Evolutionary conservation across 2,888 invertebrate species (phyloP), one percentile per base, ranked within the genome.

Genomic region (Isotomurus palustris): DNA sequence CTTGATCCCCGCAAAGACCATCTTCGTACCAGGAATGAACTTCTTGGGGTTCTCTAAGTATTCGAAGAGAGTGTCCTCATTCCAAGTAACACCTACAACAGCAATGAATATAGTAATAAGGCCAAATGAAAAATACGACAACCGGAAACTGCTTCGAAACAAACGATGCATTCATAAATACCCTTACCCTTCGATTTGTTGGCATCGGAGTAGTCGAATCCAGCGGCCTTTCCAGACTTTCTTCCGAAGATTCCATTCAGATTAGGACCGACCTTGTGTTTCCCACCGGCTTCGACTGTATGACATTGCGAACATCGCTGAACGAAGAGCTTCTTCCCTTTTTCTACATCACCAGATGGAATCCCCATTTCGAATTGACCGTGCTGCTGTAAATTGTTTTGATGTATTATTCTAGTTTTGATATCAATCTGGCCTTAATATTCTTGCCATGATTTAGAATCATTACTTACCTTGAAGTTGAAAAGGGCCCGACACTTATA

Each of bases 41-140:
- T 97, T 97, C 83, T 97, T 99, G 65, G 99, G 99, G 77, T 99
- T 95, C 76, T 93, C 91, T 72, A 99, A 81, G 79, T 99, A 99
- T 73, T 86, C 87, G 74, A 92, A 95, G 12, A 99, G 81, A 0
- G 96, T 97, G 64, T 95, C 94, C 62, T 87, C 86, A 73, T 79
- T 83, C 99, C 99, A 99, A 70, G 87, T 87, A 74, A 99, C 94
- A 71, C 91, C 91, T 64, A 21, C n/a, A n/a, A n/a, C n/a, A n/a
- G n/a, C n/a, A n/a, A n/a, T n/a, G n/a, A n/a, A n/a, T 12, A 32
- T 8, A 12, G 35, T 12, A 32, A 32, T 12, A 32, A 32, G 8
- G 35, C 35, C 35, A 12, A 32, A 32, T 32, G 12, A 12, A 32
- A 12, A 32, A 8, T 32, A 32, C 35, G 35, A 12, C 10, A 12